Evolutionary conservation across 1,140 invertebrate species (phyloP), one percentile per base, ranked within the genome.

Genomic region (Linepithema humile): DNA sequence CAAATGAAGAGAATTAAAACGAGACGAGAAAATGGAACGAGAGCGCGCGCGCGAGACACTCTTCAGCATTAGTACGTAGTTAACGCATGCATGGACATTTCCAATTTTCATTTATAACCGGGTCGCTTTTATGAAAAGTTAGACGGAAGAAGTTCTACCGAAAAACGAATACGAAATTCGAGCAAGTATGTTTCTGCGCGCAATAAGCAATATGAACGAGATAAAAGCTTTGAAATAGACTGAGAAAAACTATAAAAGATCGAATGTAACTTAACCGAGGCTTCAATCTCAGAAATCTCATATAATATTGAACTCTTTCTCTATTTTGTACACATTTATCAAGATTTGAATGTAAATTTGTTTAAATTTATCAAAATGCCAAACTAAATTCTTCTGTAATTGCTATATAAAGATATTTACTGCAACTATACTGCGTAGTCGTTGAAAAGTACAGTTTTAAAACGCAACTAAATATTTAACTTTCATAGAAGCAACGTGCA

Each of bases 131-230:
- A 65, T 15, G 10, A 26, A 62, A 87, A 87, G 77, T 89, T 89
- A 75, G 67, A 87, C 55, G 45, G 65, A 78, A 85, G 87, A 89
- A 89, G 73, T 89, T 88, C 74, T n/a, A 32, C 12, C 26, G 26
- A 62, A 69, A 67, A 67, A 1, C 40, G 72, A 86, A 88, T 86
- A 50, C 55, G 48, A 86, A 57, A 88, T 86, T 29, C 72, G 45
- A 80, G n/a, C 12, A 12, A 15, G 45, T 5, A 29, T 29, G 20
- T 84, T 50, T 70, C 43, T 29, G 23, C 29, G 53, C 7, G 43
- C 45, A 53, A 84, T 74, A 70, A 73, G 82, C 67, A 74, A 67
- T 12, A 26, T 15, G 43, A 77, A 69, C 23, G 45, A 57, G 55
- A 60, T 64, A 32, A 29, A 38, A 60, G 73, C 20, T 64, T 53